Base-by-base conservation (phyloP, 1,140 invertebrate species). In the Gryllus bimaculatus region DNA sequence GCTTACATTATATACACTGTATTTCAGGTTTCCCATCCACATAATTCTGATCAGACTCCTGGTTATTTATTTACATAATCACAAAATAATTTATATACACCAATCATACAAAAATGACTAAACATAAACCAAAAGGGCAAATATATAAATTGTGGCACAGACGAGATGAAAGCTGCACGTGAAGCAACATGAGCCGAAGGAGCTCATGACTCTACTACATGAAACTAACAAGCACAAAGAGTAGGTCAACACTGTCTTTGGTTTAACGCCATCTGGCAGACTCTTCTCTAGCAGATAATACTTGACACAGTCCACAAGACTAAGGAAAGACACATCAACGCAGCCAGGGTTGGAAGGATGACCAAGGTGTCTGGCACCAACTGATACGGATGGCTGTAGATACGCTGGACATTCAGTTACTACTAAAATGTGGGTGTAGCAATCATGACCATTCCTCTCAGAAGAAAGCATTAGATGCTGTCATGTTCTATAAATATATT, bases 51-150 rank as follows among this genome's bases (percentile, higher is more conserved):
- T 66, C 54, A 66, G 54, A 66, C 54, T 66, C 54, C 54, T 66
- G 54, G 54, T 66, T 66, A 66, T 66, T 39, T 66, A 66, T 66
- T 66, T 66, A 66, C 54, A 66, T 66, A 66, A 66, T 66, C 54
- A 66, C 54, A 66, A 66, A 66, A 66, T 66, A 66, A 66, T 66
- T 66, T 66, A 66, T 66, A 66, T 66, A 66, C 54, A 66, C 54
- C 54, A 66, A 66, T 66, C 10, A 66, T 66, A 66, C 54, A 66
- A 66, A 66, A 66, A 66, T 66, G 54, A 66, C 54, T 66, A 66
- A 66, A 66, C 54, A 66, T 66, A 18, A 66, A 66, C 54, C 10
- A 66, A 66, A 66, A 13, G 54, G 54, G 54, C 54, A 66, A 66
- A 66, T 66, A 66, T 66, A 66, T 66, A 66, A 66, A 66, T 18